Evolutionary conservation across 2,113 vertebrate genomes (phyloP).

Genomic region (Capreolus pygargus): DNA sequence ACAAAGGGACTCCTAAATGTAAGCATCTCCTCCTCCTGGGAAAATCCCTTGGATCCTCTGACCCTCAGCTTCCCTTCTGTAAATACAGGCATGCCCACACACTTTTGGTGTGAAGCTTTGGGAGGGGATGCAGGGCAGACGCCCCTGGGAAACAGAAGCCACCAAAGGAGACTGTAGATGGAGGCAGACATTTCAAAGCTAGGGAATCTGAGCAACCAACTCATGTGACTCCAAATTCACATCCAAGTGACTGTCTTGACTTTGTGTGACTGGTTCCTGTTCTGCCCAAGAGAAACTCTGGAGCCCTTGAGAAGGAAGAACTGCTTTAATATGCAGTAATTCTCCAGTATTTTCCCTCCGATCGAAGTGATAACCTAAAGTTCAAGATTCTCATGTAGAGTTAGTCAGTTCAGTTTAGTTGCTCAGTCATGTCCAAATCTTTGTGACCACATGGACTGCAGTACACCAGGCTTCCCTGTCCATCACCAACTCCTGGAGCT

Average conservation of each 20-base stretch:
- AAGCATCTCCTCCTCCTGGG: background rate
- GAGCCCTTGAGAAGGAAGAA: background rate
- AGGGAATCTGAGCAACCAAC: background rate
- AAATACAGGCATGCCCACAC: background rate
- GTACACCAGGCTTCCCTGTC: background rate
- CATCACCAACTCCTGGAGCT: background rate
- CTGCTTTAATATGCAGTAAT: background rate
- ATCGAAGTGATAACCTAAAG: background rate
- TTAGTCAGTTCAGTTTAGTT: background rate
- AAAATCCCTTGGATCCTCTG: background rate
- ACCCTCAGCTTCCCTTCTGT: background rate
- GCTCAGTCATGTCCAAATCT: background rate
- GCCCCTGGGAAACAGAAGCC: background rate
- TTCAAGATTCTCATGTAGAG: slow-evolving; percentile 50
- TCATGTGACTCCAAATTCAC: background rate
- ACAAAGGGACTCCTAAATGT: background rate
- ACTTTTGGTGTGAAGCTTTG: accelerated
- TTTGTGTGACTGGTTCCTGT: background rate
- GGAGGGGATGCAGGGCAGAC: background rate
- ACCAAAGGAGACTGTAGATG: background rate
- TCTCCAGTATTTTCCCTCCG: background rate
- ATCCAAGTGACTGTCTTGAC: background rate
- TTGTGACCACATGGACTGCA: background rate
- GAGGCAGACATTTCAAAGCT: background rate
- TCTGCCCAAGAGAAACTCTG: background rate